Evolutionary conservation across 1,140 invertebrate genomes (phyloP).

Genomic region (Sesamia nonagrioides): DNA sequence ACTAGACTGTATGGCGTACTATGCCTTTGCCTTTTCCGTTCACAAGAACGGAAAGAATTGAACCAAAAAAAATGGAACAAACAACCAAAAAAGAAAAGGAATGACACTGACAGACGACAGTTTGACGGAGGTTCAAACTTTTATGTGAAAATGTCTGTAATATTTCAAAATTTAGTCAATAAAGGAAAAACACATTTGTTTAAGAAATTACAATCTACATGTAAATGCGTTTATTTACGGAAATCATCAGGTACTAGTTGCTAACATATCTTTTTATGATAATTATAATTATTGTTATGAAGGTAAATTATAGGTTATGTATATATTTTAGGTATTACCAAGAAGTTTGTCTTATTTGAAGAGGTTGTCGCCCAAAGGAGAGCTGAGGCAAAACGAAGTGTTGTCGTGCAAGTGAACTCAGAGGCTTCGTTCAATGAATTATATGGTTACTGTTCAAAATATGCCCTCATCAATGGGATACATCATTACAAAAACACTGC

Average conservation of each 20-base stretch:
- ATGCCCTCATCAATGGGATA: conserved; percentile 88
- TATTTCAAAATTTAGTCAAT: conserved; percentile 71
- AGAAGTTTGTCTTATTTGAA: conserved; percentile 79
- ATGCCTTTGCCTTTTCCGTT: too few species aligned
- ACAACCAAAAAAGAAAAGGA: too few species aligned
- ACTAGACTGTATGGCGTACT: too few species aligned
- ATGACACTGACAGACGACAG: too few species aligned
- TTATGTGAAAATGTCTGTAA: conserved; percentile 75
- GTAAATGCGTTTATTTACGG: conserved; percentile 69
- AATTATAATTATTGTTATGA: conserved; percentile 50
- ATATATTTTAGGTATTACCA: conserved; percentile 77
- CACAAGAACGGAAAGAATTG: too few species aligned
- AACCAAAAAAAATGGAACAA: too few species aligned
- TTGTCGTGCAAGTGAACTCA: conserved; percentile 90
- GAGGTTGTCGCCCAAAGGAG: conserved; percentile 81
- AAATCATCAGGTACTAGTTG: conserved; percentile 72
- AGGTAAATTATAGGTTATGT: conserved; percentile 77
- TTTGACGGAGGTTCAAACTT: conserved; percentile 24
- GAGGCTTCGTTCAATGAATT: conserved; percentile 89
- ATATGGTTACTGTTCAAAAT: conserved; percentile 89
- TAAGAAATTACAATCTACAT: conserved; percentile 65
- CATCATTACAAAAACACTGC: conserved; percentile 89
- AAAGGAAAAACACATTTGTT: conserved; percentile 69
- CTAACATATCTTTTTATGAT: conserved; percentile 9
- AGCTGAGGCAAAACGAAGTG: conserved; percentile 88